Base-by-base conservation (phyloP, 1,140 invertebrate genomes). In the Agrypnia vestita region DNA sequence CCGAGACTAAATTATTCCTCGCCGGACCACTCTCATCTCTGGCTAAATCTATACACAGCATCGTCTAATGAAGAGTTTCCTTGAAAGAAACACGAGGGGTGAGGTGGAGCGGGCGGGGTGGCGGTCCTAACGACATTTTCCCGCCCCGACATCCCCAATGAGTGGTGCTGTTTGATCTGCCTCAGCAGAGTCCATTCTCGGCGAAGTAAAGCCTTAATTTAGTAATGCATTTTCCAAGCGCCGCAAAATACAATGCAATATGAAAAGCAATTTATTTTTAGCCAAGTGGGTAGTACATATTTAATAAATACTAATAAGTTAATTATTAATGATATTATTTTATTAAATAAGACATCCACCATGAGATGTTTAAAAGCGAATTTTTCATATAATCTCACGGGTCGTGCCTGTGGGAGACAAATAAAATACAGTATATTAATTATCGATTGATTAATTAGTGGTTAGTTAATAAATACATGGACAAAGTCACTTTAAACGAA, bases 1-100 rank as follows among this genome's bases (percentile, higher is more conserved):
- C 17, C 17, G 53, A 55, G 17, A 55, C 13, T 55, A 55, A 17
- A 55, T 55, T 55, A 55, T 55, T 55, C 9, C 53, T 55, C 53
- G 53, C 53, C 13, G 53, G 53, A 55, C 53, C 53, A 55, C 17
- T 55, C 53, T 15, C n/a, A 0, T 55, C n/a, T n/a, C 17, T 55
- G 17, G 13, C 53, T 55, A 15, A 55, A 55, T 55, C 53, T 55
- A 6, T 12, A 55, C 53, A 55, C 53, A 55, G 17, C 53, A 55
- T 17, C 53, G 13, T 15, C 53, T 35, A 35, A 35, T 55, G 53
- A 17, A 12, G 53, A 55, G 53, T 55, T 55, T 55, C 53, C 13
- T 55, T 55, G 0, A 17, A 17, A 17, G 19, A 17, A 15, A n/a
- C 9, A 56, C 53, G 19, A 17, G 19, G 13, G 15, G 15, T 56